Base-by-base conservation (phyloP, 1,140 invertebrate genomes). In the Brachystomella parvula region DNA sequence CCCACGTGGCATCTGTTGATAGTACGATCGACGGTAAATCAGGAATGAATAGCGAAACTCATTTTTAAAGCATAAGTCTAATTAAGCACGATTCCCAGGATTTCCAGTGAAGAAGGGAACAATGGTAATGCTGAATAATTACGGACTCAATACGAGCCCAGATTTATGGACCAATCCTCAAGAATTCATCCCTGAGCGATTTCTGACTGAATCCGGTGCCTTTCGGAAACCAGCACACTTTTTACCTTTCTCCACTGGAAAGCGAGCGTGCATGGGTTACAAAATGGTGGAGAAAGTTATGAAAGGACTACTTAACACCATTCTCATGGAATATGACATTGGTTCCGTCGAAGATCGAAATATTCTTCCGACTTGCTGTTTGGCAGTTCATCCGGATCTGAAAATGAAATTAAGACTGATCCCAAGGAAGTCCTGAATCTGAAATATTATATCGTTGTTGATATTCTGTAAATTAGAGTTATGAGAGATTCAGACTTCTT, bases 251-350 rank as follows among this genome's bases (percentile, higher is more conserved):
- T 90, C 89, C 69, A 89, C 89, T 33, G 81, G 92, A 0, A 87
- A 90, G 68, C 80, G 92, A 19, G 90, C 90, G 0, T 95, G 92
- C 76, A 88, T 96, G 74, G 92, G 92, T 0, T 90, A 93, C 77
- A 87, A 87, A 62, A 78, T 96, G 49, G 89, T 93, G n/a, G 72
- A 73, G 39, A 70, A 71, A 44, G 64, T 70, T 15, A 61, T 67
- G 12, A 62, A 44, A 24, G 63, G 63, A 1, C 35, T 73, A 6
- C 30, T 69, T 3, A 57, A 49, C 17, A 19, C 47, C 1, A 71
- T 71, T 17, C 28, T 73, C 1, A 56, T 29, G 19, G 64, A 69
- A 12, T 73, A 60, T 58, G 59, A 71, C 28, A 47, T 73, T 44
- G 15, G 3, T 15, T 3, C 59, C 2, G 31, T 35, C 21, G 44